Conservation (phyloP, 2,888 invertebrate species). For the Andrena haemorrhoa region DNA sequence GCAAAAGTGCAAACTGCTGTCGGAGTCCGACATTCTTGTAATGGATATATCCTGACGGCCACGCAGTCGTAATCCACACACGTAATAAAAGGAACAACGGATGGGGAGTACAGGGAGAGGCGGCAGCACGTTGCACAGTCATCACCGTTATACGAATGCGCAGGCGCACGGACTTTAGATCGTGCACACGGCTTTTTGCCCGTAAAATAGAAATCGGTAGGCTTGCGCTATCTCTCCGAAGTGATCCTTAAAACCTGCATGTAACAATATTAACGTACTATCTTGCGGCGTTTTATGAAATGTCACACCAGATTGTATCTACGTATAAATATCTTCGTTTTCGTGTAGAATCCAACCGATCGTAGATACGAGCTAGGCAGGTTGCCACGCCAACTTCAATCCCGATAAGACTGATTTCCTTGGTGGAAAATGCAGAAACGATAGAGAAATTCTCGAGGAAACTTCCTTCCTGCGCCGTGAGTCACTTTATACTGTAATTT, state of each 20-base stretch:
- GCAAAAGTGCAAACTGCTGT: slow-evolving; percentile 68
- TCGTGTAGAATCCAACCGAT: not conserved
- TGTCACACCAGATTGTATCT: not conserved
- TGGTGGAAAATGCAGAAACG: not conserved
- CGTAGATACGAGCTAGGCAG: not conserved
- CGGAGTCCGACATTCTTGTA: slow-evolving; percentile 70
- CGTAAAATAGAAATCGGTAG: slow-evolving; percentile 47
- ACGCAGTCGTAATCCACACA: slow-evolving; percentile 68
- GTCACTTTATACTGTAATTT: not conserved
- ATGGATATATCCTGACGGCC: slow-evolving; percentile 72
- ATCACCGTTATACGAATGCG: slow-evolving; percentile 69
- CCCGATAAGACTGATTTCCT: not conserved
- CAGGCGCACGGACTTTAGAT: slow-evolving; percentile 56
- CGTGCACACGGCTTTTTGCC: slow-evolving; percentile 38
- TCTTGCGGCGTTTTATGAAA: not conserved
- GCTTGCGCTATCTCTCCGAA: not conserved
- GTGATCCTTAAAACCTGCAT: slow-evolving; percentile 1
- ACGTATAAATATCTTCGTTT: not conserved
- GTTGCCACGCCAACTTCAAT: slow-evolving; percentile 5
- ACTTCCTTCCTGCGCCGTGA: not conserved
- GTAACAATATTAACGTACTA: not conserved
- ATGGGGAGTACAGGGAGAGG: slow-evolving; percentile 64
- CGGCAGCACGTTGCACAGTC: slow-evolving; percentile 67
- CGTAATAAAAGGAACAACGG: slow-evolving; percentile 72
- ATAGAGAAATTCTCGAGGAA: not conserved